These are phyloP conservation scores for Netelia inedita DNA, from an alignment of 2,888 invertebrate species.

Conservation along the genomic window DNA sequence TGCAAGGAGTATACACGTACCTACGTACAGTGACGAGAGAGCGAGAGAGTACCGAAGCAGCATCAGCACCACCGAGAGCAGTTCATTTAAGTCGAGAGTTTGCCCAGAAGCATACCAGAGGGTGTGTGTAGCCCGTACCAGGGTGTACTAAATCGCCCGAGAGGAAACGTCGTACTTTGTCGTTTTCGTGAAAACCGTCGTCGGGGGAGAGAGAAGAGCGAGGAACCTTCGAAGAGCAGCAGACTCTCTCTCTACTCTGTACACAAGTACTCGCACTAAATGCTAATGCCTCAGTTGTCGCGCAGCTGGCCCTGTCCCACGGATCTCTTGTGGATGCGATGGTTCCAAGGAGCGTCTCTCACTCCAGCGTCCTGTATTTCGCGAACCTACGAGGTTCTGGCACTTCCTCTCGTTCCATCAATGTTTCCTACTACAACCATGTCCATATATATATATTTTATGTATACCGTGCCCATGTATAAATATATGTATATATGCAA, in stretches of 20 bases:
- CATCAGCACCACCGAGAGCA: constrained; percentile 47
- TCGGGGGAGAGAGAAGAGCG: constrained; percentile 50
- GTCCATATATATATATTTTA: constrained; percentile 30
- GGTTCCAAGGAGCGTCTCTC: constrained; percentile 54
- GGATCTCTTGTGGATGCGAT: constrained; percentile 63
- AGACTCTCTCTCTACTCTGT: constrained; percentile 62
- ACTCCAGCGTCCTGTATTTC: constrained; percentile 50
- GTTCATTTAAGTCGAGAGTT: constrained; percentile 64
- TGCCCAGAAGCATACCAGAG: constrained; percentile 45
- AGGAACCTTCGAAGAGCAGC: constrained; percentile 41
- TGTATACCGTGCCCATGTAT: background rate
- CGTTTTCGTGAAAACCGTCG: constrained; percentile 63
- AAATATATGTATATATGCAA: constrained; percentile 16
- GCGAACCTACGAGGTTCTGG: constrained; percentile 52
- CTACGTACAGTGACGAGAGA: background rate
- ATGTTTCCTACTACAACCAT: constrained; percentile 37
- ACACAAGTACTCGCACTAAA: constrained; percentile 74
- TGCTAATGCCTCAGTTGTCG: constrained; percentile 73
- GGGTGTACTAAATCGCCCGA: constrained; percentile 66
- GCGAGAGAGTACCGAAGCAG: constrained; percentile 13
- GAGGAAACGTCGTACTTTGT: constrained; percentile 68
- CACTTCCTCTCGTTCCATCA: constrained; percentile 57
- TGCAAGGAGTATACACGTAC: background rate
- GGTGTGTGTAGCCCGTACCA: constrained; percentile 11
- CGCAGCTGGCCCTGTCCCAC: constrained; percentile 67